Percentiles rank a stretch among this genome's conserved stretches.
phyloP scores from a whole-genome alignment of 2,797 vertebrate species.

The Platalea minor region DNA sequence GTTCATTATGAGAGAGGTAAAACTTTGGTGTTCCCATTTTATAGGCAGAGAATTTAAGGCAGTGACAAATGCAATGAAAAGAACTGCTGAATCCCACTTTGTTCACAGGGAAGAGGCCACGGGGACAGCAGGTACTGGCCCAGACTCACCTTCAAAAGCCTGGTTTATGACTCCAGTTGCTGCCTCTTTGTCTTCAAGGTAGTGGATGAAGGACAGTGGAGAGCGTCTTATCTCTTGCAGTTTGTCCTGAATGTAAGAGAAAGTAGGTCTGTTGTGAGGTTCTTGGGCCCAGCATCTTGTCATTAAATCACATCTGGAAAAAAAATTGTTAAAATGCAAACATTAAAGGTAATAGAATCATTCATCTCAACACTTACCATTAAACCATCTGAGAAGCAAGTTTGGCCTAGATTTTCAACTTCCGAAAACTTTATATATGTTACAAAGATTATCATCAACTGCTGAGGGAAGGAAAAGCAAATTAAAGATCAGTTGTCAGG shows the following conservation, averaged over 20 bases:
- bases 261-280: conserved; percentile 66
- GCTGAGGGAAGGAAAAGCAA: background rate
- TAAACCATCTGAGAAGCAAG: background rate
- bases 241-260: conserved; percentile 65
- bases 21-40: background rate
- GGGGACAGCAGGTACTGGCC: background rate
- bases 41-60: background rate
- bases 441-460: background rate
- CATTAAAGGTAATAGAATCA: background rate
- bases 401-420: background rate
- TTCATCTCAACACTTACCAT: background rate
- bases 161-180: conserved; percentile 59
- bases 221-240: conserved; percentile 65
- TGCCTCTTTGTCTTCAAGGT: background rate
- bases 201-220: conserved; percentile 3
- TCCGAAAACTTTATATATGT: background rate
- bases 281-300: conserved; percentile 75
- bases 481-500: background rate
- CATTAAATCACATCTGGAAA: conserved; percentile 72
- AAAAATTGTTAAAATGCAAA: background rate
- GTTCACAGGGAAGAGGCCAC: background rate
- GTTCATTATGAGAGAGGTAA: background rate
- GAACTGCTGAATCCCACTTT: background rate
- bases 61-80: background rate
- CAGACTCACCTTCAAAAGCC: conserved; percentile 70